phyloP scores from a whole-genome alignment of 2,113 vertebrate species.

The Penelope pileata region DNA sequence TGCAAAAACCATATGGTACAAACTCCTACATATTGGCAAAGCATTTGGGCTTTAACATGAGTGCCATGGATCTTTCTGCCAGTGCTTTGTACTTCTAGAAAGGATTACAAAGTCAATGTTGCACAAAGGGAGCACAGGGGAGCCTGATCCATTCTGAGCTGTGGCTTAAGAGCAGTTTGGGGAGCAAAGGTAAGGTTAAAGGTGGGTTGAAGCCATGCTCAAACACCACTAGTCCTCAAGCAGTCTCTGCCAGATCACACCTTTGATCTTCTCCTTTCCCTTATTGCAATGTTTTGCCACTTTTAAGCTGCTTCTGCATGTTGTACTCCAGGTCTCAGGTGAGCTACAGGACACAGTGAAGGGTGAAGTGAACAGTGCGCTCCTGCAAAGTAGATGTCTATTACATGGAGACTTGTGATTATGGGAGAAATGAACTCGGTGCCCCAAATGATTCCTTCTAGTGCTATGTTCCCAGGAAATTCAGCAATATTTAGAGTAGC shows the following conservation, averaged over 20 bases:
- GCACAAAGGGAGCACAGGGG: background rate
- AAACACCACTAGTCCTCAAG: background rate
- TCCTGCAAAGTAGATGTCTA: background rate
- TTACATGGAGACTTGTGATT: background rate
- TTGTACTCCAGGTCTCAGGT: background rate
- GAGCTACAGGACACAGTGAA: background rate
- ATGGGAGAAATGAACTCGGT: background rate
- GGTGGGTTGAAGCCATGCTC: background rate
- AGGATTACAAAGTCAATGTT: background rate
- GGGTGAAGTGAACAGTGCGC: background rate
- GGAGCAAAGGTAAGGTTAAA: slow-evolving; percentile 1
- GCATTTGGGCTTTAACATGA: background rate
- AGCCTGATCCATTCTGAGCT: background rate
- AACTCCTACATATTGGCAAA: background rate
- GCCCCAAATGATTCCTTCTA: background rate
- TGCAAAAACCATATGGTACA: background rate
- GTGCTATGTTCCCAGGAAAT: background rate
- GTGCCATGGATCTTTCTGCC: background rate
- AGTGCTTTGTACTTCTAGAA: background rate
- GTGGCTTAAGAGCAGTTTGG: background rate
- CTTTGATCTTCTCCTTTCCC: background rate
- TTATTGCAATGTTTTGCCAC: background rate
- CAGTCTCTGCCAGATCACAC: background rate
- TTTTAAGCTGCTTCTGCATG: background rate
- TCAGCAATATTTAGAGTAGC: slow-evolving; percentile 13